phyloP scores from a whole-genome alignment of 2,888 invertebrate genomes.

The Ischnura elegans region DNA sequence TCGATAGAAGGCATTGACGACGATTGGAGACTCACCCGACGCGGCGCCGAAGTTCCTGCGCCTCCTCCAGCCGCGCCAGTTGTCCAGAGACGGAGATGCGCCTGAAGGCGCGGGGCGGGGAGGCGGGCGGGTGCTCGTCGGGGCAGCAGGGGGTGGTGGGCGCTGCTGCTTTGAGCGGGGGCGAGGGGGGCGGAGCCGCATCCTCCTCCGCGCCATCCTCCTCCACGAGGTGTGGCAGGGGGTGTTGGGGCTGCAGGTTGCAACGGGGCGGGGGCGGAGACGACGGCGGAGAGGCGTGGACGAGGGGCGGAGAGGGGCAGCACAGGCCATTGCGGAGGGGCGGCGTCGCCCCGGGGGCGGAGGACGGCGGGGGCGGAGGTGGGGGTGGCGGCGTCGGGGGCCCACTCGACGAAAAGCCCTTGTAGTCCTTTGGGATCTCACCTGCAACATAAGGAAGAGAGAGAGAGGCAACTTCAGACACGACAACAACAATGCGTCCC shows the following conservation, averaged over 20 bases:
- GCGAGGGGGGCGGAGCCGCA: conserved; percentile 53
- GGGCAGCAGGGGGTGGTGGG: conserved; percentile 63
- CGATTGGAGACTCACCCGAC: conserved; percentile 68
- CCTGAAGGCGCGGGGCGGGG: conserved; percentile 28
- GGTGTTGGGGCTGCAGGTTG: background rate
- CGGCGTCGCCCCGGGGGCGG: conserved; percentile 8
- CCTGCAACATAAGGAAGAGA: conserved; percentile 70
- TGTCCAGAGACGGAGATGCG: conserved; percentile 51
- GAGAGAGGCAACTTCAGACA: background rate
- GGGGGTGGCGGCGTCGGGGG: conserved; percentile 72
- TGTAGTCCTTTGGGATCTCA: conserved; percentile 73
- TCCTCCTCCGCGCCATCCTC: no score
- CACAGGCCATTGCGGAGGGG: no score
- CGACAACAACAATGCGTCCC: no score
- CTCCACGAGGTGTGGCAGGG: no score
- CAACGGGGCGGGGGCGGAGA: conserved; percentile 43
- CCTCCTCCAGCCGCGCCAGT: conserved; percentile 64
- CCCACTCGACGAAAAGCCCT: conserved; percentile 72
- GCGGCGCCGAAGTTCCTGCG: conserved; percentile 64
- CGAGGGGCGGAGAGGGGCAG: no score
- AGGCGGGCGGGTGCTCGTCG: background rate
- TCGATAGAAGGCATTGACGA: no score
- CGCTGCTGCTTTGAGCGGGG: conserved; percentile 47
- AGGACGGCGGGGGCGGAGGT: conserved; percentile 55
- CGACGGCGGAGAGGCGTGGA: no score